Percentiles rank a stretch among this genome's conserved stretches.
Evolutionary conservation across 2,888 invertebrate genomes (phyloP).

Genomic region (Oegoconia quadripuncta): DNA sequence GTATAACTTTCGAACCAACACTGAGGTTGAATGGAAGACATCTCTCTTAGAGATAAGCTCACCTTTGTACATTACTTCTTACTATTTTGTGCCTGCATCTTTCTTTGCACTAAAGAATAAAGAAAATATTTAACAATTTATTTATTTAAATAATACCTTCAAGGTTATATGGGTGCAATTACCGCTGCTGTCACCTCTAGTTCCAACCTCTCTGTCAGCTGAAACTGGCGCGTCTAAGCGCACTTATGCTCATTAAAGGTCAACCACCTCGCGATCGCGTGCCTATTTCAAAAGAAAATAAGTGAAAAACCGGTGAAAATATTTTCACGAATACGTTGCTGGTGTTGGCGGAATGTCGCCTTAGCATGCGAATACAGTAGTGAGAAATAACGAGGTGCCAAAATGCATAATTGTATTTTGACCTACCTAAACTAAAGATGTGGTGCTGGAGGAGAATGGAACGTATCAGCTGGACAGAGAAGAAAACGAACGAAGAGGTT

Average conservation of each 20-base stretch:
- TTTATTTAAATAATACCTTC: too few relatives aligned
- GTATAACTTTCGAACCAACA: too few relatives aligned
- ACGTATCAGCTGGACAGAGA: too few relatives aligned
- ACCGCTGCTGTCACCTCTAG: neutral
- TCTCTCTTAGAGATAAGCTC: too few relatives aligned
- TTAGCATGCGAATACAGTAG: slow-evolving; percentile 23
- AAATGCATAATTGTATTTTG: slow-evolving; percentile 13
- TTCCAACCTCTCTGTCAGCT: neutral
- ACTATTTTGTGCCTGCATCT: too few relatives aligned
- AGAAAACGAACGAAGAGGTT: too few relatives aligned
- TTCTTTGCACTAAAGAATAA: too few relatives aligned
- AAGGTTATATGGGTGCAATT: neutral
- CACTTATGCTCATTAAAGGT: slow-evolving; percentile 7
- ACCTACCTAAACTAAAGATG: too few relatives aligned
- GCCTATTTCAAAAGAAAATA: slow-evolving; percentile 15
- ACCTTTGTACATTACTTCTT: too few relatives aligned
- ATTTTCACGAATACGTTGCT: slow-evolving; percentile 21
- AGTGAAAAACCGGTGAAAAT: slow-evolving; percentile 25
- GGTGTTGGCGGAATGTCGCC: slow-evolving; percentile 17
- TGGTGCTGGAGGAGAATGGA: too few relatives aligned
- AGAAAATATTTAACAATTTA: too few relatives aligned
- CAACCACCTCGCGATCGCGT: slow-evolving; percentile 17
- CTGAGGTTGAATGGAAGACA: too few relatives aligned
- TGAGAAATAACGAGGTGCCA: slow-evolving; percentile 19
- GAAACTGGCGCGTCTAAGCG: neutral